A percentile compares a stretch with the other conserved stretches of the same genome.
These are phyloP conservation scores for Sceloporus undulatus DNA, from an alignment of 2,113 vertebrate genomes.

Conservation along the genomic window DNA sequence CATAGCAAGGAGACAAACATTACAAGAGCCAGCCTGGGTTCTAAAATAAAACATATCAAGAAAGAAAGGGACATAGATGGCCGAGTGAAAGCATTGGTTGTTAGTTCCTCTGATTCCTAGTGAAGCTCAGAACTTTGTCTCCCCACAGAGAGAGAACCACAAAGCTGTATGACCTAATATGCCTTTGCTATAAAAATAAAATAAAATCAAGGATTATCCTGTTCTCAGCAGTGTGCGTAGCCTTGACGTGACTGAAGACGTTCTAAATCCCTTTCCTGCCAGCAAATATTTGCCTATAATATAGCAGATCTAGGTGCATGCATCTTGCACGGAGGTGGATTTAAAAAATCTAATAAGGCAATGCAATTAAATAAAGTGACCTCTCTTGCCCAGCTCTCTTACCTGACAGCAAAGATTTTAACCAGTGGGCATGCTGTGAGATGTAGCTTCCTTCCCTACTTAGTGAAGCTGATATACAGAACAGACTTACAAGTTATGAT, in stretches of 20 bases:
- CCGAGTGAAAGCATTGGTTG: neutral
- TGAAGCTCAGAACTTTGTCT: neutral
- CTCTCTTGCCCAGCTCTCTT: neutral
- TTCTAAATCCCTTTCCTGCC: conserved; percentile 32
- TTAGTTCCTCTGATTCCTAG: neutral
- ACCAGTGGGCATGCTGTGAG: neutral
- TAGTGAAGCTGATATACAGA: neutral
- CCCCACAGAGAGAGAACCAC: neutral
- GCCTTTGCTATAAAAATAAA: conserved; percentile 27
- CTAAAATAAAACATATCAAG: neutral
- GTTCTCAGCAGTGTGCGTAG: neutral
- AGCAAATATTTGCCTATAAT: conserved; percentile 17
- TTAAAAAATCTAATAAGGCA: neutral
- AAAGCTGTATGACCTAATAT: conserved; percentile 34
- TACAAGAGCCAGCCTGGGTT: neutral
- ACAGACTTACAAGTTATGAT: neutral
- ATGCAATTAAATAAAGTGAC: conserved; percentile 18
- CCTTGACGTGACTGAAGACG: conserved; percentile 14
- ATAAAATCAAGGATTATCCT: conserved; percentile 34
- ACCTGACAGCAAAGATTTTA: neutral
- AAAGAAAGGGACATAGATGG: neutral
- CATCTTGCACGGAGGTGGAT: neutral
- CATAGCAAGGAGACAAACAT: neutral
- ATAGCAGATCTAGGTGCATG: conserved; percentile 6
- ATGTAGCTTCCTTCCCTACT: neutral